Percentiles rank a stretch among this genome's conserved stretches.
phyloP scores from a whole-genome alignment of 1,140 invertebrate species.

The Bombus superbus region DNA sequence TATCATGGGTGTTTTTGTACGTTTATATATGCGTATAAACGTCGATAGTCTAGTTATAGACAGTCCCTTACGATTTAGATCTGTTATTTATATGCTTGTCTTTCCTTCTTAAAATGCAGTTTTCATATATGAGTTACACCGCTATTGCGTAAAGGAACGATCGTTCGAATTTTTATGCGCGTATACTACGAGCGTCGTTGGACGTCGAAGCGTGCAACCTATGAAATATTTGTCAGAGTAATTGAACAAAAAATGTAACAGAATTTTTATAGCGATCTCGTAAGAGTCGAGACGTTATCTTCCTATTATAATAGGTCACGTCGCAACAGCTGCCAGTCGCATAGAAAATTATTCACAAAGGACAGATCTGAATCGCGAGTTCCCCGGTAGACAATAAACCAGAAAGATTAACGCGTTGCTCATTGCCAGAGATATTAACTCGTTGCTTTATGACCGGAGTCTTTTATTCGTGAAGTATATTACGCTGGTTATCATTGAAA shows the following conservation, averaged over 20 bases:
- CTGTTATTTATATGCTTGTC: background rate
- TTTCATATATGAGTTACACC: too few relatives aligned
- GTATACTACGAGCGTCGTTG: too few relatives aligned
- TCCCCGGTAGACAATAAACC: slow-evolving; percentile 35
- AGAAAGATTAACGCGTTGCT: slow-evolving; percentile 29
- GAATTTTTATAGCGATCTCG: background rate
- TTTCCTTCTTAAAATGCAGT: background rate
- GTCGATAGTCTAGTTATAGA: too few relatives aligned
- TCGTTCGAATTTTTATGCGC: background rate
- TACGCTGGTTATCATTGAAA: slow-evolving; percentile 3
- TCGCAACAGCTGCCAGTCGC: slow-evolving; percentile 13
- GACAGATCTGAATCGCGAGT: slow-evolving; percentile 33
- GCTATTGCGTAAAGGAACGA: background rate
- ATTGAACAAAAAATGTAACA: background rate
- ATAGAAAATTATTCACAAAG: slow-evolving; percentile 45
- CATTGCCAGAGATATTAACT: slow-evolving; percentile 42
- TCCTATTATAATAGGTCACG: slow-evolving; percentile 4
- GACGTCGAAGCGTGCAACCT: background rate
- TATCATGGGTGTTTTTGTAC: too few relatives aligned
- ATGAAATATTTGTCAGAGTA: background rate
- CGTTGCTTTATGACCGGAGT: slow-evolving; percentile 19
- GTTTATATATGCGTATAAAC: too few relatives aligned
- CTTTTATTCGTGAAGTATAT: slow-evolving; percentile 49
- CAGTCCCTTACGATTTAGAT: background rate
- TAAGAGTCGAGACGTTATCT: slow-evolving; percentile 3